Evolutionary conservation across 1,140 invertebrate species (phyloP), one percentile per base, ranked within the genome.

Genomic region (Sarcophaga peregrina): DNA sequence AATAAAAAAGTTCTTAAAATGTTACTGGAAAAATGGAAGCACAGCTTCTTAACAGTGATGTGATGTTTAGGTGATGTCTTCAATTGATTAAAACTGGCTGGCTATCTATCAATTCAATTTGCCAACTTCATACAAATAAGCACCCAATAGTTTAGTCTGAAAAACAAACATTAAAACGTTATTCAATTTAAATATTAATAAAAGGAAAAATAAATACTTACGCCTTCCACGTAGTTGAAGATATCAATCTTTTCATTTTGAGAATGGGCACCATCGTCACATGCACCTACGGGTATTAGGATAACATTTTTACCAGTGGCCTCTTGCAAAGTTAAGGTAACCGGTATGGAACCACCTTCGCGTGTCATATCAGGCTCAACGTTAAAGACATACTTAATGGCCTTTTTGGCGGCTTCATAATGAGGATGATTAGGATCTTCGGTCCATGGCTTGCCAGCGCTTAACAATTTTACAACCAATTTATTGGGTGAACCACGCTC

Each of bases 221-320:
- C 97, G 84, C 98, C 98, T 91, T 97, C 94, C 85, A 99, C 97
- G 87, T 98, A 99, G 91, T 99, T 99, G 80, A 92, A 92, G 82
- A 96, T 92, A 92, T 98, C 95, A 85, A 99, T 93, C 91, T 99
- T 99, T 91, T 99, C 98, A 92, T 99, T 99, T 91, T 99, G 98
- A 1, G 97, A 98, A 92, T 99, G 98, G 83, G 98, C 98, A 84
- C 98, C 98, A 92, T 99, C 98, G 91, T 99, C 98, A 83, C 95
- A 95, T 85, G 95, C 94, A 76, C 98, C 98, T 87, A 97, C 94
- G 5, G 98, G 98, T 78, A 99, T 92, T 50, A 99, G 92, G 83
- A 99, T 92, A 46, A 98, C 97, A 92, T 97, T 99, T 89, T 97
- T 97, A 0, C 95, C 96, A 76, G 97, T 98, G 4, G 96, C 93